Evolutionary conservation across 2,888 invertebrate species (phyloP).

Genomic region (Unio pictorum): DNA sequence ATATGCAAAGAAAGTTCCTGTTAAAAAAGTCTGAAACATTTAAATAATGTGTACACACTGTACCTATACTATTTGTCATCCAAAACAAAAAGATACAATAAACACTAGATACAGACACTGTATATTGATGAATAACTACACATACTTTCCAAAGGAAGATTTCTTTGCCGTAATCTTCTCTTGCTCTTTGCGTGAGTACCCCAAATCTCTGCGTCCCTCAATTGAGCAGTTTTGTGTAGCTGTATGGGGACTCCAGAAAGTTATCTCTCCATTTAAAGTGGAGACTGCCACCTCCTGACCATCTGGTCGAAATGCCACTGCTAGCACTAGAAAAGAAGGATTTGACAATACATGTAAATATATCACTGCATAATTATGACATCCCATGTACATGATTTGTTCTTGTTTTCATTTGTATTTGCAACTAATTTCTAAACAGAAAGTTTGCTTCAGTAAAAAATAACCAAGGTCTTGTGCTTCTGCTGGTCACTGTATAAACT

Average conservation of each 20-base stretch:
- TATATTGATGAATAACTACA: constrained; percentile 6
- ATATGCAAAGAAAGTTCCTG: no score
- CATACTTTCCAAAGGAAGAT: constrained; percentile 87
- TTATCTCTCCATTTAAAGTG: constrained; percentile 78
- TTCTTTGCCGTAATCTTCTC: constrained; percentile 92
- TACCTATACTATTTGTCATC: no score
- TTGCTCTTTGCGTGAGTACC: constrained; percentile 85
- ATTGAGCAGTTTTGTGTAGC: constrained; percentile 80
- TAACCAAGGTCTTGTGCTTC: no score
- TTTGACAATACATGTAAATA: background rate
- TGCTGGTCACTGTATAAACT: no score
- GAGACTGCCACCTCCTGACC: constrained; percentile 94
- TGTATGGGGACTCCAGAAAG: constrained; percentile 63
- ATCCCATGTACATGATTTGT: background rate
- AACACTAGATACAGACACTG: no score
- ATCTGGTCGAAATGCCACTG: constrained; percentile 89
- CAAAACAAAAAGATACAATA: no score
- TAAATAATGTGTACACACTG: no score
- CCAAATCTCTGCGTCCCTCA: constrained; percentile 91
- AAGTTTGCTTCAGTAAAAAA: no score
- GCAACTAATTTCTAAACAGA: no score
- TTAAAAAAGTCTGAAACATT: no score
- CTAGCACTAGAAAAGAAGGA: constrained; percentile 76
- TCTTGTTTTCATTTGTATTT: no score
- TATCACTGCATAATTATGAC: background rate